These are phyloP conservation scores for Ctenosaura bakeri DNA, from an alignment of 2,797 vertebrate species.

Conservation along the genomic window DNA sequence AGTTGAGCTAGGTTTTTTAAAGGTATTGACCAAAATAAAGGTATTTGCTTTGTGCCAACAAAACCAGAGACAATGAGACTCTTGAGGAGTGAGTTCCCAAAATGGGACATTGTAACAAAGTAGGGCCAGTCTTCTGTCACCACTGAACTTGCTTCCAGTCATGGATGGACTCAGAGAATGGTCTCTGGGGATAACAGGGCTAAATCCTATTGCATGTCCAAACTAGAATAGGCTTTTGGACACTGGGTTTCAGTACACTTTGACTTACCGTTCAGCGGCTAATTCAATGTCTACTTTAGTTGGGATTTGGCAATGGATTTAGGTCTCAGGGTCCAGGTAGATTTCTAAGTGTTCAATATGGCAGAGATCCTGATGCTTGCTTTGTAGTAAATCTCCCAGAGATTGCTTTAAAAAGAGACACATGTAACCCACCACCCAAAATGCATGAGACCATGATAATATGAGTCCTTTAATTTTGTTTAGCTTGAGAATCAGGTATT, in stretches of 20 bases:
- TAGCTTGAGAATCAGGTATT: background rate
- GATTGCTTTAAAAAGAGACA: background rate
- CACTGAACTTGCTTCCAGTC: background rate
- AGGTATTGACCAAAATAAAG: too few relatives aligned
- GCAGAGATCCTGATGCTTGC: background rate
- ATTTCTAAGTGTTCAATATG: background rate
- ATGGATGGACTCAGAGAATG: background rate
- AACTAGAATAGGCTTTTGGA: too few relatives aligned
- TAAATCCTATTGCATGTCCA: too few relatives aligned
- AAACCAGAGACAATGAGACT: background rate
- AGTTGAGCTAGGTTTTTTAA: too few relatives aligned
- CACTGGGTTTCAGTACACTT: too few relatives aligned
- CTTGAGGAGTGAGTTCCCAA: background rate
- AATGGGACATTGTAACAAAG: background rate
- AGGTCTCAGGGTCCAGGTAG: too few relatives aligned
- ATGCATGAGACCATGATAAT: background rate
- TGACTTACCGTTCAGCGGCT: too few relatives aligned
- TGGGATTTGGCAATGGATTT: too few relatives aligned
- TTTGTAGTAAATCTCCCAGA: background rate
- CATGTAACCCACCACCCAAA: background rate
- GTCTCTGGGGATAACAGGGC: too few relatives aligned
- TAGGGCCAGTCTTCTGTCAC: background rate
- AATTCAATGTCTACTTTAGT: too few relatives aligned
- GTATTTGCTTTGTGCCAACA: too few relatives aligned
- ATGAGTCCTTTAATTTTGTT: conserved; percentile 12